Evolutionary conservation across 2,113 vertebrate genomes (phyloP).

Genomic region (Octodon degus): DNA sequence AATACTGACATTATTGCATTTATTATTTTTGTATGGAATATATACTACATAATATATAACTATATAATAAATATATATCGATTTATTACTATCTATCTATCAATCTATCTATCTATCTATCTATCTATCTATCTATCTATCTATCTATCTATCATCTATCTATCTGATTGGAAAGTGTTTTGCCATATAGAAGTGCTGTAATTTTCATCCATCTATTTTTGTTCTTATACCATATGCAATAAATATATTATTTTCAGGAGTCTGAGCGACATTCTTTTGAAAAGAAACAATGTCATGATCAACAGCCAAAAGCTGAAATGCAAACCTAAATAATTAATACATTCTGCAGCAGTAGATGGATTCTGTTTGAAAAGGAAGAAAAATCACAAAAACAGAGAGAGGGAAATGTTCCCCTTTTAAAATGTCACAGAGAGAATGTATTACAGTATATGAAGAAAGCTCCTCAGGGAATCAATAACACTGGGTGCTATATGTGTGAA

Average conservation of each 20-base stretch:
- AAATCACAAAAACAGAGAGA: neutral
- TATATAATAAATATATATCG: too few species aligned
- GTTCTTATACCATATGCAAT: neutral
- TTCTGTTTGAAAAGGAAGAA: neutral
- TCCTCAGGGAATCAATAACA: neutral
- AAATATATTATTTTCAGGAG: neutral
- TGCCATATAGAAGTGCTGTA: neutral
- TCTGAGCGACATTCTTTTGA: neutral
- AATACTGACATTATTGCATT: neutral
- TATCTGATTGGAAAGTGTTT: neutral
- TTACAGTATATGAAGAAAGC: neutral
- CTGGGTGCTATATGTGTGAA: rapidly evolving
- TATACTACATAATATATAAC: neutral
- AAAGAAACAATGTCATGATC: neutral
- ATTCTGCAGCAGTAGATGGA: neutral
- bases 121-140: too few species aligned
- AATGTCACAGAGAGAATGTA: neutral
- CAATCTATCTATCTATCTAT: too few species aligned
- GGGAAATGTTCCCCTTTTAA: neutral
- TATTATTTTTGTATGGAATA: neutral
- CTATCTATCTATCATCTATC: too few species aligned
- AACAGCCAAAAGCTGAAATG: constrained; percentile 12
- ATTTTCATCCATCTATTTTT: neutral
- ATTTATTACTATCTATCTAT: too few species aligned
- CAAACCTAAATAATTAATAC: constrained; percentile 34